Conservation (phyloP, 2,888 invertebrate genomes). For the Leptothorax acervorum region DNA sequence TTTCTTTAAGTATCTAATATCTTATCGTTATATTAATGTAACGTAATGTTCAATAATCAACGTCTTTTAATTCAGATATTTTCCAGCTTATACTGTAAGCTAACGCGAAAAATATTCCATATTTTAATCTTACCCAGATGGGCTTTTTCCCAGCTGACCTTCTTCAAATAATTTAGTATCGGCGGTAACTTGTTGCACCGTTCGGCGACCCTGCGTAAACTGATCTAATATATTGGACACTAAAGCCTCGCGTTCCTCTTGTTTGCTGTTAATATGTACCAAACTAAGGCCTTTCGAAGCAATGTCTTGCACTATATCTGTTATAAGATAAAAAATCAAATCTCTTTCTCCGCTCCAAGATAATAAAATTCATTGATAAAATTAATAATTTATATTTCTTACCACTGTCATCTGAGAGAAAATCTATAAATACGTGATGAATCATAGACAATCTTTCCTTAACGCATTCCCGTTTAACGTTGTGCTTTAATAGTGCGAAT, state of each 20-base stretch:
- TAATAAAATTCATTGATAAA: slow-evolving; percentile 27
- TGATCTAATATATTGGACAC: slow-evolving; percentile 93
- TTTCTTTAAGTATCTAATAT: slow-evolving; percentile 6
- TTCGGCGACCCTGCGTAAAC: slow-evolving; percentile 92
- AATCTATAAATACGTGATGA: slow-evolving; percentile 94
- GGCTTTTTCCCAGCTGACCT: slow-evolving; percentile 94
- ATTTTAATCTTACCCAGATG: slow-evolving; percentile 90
- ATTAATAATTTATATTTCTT: slow-evolving; percentile 69
- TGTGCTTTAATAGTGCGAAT: slow-evolving; percentile 93
- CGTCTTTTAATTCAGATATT: neutral
- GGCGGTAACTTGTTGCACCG: slow-evolving; percentile 91
- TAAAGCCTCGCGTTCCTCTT: slow-evolving; percentile 90
- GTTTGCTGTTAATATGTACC: slow-evolving; percentile 93
- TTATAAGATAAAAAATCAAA: slow-evolving; percentile 1
- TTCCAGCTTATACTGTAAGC: neutral
- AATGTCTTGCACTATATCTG: slow-evolving; percentile 97
- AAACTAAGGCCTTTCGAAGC: slow-evolving; percentile 96
- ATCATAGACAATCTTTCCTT: slow-evolving; percentile 89
- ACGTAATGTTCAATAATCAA: neutral
- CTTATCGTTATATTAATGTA: neutral
- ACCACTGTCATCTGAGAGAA: slow-evolving; percentile 96
- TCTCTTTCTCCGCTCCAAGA: neutral
- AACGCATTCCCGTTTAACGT: slow-evolving; percentile 90
- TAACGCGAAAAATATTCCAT: neutral
- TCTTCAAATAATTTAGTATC: slow-evolving; percentile 96